These are phyloP conservation scores for Shinisaurus crocodilurus DNA, from an alignment of 2,113 vertebrate species.

Conservation along the genomic window DNA sequence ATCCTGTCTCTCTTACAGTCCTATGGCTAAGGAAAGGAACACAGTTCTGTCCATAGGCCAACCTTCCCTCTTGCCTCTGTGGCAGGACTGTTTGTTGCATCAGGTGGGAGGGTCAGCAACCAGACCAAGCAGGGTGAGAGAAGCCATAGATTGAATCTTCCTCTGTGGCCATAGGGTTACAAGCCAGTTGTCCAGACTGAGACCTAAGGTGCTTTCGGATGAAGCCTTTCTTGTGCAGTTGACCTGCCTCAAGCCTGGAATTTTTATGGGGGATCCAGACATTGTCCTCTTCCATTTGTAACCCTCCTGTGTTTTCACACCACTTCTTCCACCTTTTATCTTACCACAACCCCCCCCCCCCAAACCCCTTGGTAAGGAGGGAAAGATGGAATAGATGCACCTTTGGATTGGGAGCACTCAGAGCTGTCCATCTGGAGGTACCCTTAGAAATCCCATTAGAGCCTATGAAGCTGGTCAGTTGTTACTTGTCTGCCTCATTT, in stretches of 20 bases:
- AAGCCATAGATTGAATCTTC: background rate
- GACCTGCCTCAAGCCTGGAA: background rate
- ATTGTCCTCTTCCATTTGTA: background rate
- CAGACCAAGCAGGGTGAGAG: background rate
- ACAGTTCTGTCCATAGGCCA: too few relatives aligned
- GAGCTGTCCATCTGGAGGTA: too few relatives aligned
- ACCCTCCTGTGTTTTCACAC: background rate
- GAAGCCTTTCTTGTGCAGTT: background rate
- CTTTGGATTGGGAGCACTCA: too few relatives aligned
- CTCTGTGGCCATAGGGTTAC: too few relatives aligned
- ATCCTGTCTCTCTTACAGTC: background rate
- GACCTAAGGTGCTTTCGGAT: background rate
- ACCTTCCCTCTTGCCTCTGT: background rate
- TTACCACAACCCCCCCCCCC: too few relatives aligned
- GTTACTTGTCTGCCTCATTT: background rate
- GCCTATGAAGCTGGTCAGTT: background rate
- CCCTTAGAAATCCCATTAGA: background rate
- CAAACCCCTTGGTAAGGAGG: too few relatives aligned
- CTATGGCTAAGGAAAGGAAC: too few relatives aligned
- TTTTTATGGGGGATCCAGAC: background rate
- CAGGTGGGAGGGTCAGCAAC: background rate
- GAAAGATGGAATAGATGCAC: too few relatives aligned
- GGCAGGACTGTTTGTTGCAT: background rate
- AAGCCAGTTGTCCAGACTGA: background rate
- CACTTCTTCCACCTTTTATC: background rate